A percentile compares a stretch with the other conserved stretches of the same genome.
These are phyloP conservation scores for Hyposoter didymator DNA, from an alignment of 2,888 invertebrate genomes.

Conservation along the genomic window DNA sequence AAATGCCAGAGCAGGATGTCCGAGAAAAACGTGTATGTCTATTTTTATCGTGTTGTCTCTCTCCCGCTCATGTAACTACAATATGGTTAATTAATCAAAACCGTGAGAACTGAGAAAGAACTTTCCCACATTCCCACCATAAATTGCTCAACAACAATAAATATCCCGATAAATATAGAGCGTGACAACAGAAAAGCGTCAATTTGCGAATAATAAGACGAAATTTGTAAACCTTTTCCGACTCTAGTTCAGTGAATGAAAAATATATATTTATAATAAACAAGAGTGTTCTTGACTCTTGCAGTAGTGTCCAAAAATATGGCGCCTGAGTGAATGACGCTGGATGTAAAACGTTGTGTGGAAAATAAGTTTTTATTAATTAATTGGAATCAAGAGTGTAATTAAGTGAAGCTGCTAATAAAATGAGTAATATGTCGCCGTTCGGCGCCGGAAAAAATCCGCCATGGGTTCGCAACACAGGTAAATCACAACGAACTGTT, in stretches of 20 bases:
- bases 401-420: conserved; percentile 50
- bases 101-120: neutral
- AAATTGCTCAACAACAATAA: neutral
- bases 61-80: too few species aligned
- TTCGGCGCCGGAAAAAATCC: conserved; percentile 91
- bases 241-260: neutral
- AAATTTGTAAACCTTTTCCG: neutral
- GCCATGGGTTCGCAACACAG: conserved; percentile 90
- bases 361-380: conserved; percentile 63
- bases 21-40: too few species aligned
- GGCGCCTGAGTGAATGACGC: conserved; percentile 81
- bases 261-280: conserved; percentile 7
- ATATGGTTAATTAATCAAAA: neutral
- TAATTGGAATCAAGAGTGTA: neutral
- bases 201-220: neutral
- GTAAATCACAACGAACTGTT: conserved; percentile 75
- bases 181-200: neutral
- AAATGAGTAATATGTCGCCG: conserved; percentile 85
- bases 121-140: neutral
- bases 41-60: too few species aligned
- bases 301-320: conserved; percentile 73
- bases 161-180: neutral
- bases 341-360: conserved; percentile 64
- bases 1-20: too few species aligned
- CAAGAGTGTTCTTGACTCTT: conserved; percentile 17